Conservation (phyloP, 2,888 invertebrate genomes). For the Cancer borealis region DNA sequence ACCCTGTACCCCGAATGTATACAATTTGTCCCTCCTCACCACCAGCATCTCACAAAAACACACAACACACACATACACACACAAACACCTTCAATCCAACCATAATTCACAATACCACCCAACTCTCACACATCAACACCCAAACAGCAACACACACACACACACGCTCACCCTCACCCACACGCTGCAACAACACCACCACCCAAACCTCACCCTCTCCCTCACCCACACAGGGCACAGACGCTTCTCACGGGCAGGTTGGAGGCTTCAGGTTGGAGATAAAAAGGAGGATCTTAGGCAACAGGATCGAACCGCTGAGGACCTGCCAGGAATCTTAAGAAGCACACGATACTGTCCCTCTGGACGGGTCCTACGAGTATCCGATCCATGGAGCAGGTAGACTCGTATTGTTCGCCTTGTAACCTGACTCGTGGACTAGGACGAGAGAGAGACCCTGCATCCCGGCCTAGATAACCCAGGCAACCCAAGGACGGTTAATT, state of each 20-base stretch:
- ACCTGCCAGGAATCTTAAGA: slow-evolving; percentile 62
- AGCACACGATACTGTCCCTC: slow-evolving; percentile 63
- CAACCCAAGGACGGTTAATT: slow-evolving; percentile 58
- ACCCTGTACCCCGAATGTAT: background rate
- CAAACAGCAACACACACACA: background rate
- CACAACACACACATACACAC: background rate
- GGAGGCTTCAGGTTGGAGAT: background rate
- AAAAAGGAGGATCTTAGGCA: background rate
- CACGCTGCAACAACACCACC: background rate
- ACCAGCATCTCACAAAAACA: background rate
- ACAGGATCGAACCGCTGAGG: slow-evolving; percentile 57
- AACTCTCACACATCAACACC: slow-evolving; percentile 7
- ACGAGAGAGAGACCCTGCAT: slow-evolving; percentile 37
- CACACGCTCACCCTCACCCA: background rate
- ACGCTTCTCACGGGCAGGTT: slow-evolving; percentile 45
- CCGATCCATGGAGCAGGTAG: slow-evolving; percentile 57
- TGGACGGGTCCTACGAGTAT: slow-evolving; percentile 49
- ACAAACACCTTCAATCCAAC: background rate
- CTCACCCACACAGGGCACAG: background rate
- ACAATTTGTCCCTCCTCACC: background rate
- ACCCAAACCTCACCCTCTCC: background rate
- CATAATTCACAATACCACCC: background rate
- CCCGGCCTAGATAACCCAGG: slow-evolving; percentile 51
- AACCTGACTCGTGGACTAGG: slow-evolving; percentile 44
- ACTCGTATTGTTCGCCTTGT: slow-evolving; percentile 55